Evolutionary conservation across 2,113 vertebrate species (phyloP).

Genomic region (Corythaixoides concolor): DNA sequence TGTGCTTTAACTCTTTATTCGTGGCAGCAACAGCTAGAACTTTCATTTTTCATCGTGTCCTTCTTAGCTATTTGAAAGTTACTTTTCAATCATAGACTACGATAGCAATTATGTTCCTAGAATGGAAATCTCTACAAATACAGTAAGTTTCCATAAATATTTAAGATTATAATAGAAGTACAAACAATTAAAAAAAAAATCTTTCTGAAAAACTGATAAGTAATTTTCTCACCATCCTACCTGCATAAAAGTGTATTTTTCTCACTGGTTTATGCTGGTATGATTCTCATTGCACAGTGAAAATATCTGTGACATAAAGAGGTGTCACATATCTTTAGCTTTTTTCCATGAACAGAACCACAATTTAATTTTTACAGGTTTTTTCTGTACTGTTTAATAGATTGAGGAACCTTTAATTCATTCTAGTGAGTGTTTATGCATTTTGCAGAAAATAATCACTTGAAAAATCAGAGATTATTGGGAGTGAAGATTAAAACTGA

Average conservation of each 20-base stretch:
- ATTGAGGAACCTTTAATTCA: background rate
- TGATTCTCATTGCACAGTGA: background rate
- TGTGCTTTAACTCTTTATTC: background rate
- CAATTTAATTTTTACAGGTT: background rate
- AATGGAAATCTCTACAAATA: background rate
- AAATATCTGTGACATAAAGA: background rate
- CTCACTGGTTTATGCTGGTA: background rate
- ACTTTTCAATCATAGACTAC: background rate
- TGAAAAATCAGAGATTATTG: background rate
- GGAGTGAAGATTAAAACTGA: background rate
- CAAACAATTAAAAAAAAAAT: background rate
- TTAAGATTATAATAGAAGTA: background rate
- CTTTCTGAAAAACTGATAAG: background rate
- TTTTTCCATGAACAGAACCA: background rate
- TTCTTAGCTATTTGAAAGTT: background rate
- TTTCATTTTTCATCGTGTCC: background rate
- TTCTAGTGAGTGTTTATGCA: background rate
- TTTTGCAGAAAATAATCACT: background rate
- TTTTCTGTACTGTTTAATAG: background rate
- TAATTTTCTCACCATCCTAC: background rate
- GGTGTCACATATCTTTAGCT: accelerated
- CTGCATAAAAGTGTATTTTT: background rate
- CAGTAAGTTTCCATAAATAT: background rate
- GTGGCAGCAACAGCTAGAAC: background rate
- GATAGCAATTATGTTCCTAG: background rate